Conservation (phyloP, 2,113 vertebrate species). For the Elephas maximus region DNA sequence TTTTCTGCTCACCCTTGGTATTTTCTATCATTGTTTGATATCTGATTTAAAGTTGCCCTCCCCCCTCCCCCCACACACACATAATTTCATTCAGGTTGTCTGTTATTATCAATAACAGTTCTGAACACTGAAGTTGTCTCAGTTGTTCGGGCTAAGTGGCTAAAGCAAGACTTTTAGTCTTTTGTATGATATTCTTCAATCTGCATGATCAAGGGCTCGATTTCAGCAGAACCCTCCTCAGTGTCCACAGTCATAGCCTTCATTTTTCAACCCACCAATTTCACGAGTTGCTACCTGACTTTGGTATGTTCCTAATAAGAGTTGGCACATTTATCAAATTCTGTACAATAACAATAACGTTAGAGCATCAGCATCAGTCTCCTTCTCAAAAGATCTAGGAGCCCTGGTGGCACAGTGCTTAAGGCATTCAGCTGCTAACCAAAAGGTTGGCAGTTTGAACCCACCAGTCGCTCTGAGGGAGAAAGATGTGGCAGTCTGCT, state of each 20-base stretch:
- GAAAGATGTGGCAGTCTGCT: neutral
- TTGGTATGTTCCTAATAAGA: neutral
- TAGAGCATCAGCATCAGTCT: neutral
- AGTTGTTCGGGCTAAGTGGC: neutral
- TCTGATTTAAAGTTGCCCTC: neutral
- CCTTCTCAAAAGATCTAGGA: neutral
- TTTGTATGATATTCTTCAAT: neutral
- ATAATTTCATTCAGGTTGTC: slow-evolving; percentile 28
- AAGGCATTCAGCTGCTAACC: neutral
- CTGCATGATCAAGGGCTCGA: neutral
- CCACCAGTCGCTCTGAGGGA: rapidly evolving
- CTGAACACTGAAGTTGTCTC: neutral
- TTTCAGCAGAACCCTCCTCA: neutral
- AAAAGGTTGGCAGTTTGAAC: neutral
- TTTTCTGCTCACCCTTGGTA: neutral
- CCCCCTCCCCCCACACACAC: no score
- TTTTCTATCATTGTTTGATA: slow-evolving; percentile 17
- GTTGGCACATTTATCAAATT: neutral
- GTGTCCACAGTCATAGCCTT: neutral
- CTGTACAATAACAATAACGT: neutral
- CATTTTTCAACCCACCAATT: neutral
- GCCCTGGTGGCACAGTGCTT: neutral
- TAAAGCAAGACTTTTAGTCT: slow-evolving; percentile 23
- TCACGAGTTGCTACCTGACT: neutral
- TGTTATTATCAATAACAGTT: neutral